A percentile compares a stretch with the other conserved stretches of the same genome.
Conservation (phyloP, 2,113 vertebrate species). For the Tringa solitaria region DNA sequence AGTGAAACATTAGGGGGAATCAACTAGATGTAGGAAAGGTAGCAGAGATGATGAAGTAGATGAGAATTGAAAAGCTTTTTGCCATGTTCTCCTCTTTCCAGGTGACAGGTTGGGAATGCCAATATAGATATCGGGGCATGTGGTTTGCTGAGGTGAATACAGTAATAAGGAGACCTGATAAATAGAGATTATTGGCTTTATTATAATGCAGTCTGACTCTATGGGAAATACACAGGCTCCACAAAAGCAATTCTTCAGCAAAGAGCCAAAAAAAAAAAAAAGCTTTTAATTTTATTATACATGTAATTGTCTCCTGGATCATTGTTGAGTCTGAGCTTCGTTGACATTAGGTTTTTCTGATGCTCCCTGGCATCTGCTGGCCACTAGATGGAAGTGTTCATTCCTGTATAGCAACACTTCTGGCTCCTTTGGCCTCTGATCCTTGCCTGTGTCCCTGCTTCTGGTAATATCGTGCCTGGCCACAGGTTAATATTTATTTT, state of each 20-base stretch:
- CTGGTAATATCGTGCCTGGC: accelerated
- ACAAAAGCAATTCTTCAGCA: neutral
- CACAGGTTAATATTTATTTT: no score
- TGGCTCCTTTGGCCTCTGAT: accelerated
- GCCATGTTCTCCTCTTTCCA: accelerated
- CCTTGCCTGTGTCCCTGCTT: neutral
- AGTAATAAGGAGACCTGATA: neutral
- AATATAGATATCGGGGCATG: accelerated
- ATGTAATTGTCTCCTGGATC: neutral
- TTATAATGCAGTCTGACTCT: neutral
- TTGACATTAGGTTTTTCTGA: accelerated
- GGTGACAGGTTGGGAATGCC: neutral
- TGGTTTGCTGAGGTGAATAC: neutral
- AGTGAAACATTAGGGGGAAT: no score
- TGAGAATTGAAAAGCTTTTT: accelerated
- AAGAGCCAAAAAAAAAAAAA: neutral
- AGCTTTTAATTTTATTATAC: neutral
- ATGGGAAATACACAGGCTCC: accelerated
- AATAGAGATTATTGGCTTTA: neutral
- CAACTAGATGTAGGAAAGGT: no score
- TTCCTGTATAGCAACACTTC: accelerated
- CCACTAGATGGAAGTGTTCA: conserved; percentile 50
- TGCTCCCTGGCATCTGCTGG: neutral
- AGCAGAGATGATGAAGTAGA: neutral
- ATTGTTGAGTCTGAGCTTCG: neutral